Base-by-base conservation (phyloP, 2,113 vertebrate genomes). In the Gasterosteus nipponicus region DNA sequence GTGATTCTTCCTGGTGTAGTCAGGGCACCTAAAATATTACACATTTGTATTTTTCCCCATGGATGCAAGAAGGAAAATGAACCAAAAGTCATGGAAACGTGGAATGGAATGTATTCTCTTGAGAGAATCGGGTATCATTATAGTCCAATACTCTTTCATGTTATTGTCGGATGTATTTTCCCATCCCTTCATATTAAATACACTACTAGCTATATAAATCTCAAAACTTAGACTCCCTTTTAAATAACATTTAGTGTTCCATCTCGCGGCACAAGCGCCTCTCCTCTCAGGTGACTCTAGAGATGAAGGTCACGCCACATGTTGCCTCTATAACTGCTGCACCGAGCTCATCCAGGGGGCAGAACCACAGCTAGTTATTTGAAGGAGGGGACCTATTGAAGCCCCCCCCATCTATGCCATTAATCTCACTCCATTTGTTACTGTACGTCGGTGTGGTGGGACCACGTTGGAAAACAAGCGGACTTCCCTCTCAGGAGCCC, bases 301-400 rank as follows among this genome's bases (percentile, higher is more conserved):
- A 87, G 89, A 86, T 90, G 84, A 94, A 94, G 92, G 91, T 93
- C 89, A 87, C 82, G 70, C 91, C 89, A 87, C 92, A 94, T 89
- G 92, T 89, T 79, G 88, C 82, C 93, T 83, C 82, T 81, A 84
- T 81, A 85, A 86, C 73, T 78, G 82, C 84, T 77, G 86, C 90
- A 78, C 86, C 57, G 83, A 93, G 87, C 92, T 85, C 86, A 77
- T 91, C 87, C 89, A 83, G 92, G 88, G 91, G 92, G 93, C 84
- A 87, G 92, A 89, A 77, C 90, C 80, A 82, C 18, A 31, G 73
- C 89, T 92, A 91, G 94, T 93, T 92, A 93, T 90, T 67, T 88
- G 89, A 91, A 87, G 91, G 93, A 89, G 93, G 91, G 75, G 87
- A 86, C 87, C 85, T 88, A 77, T 78, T 86, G 84, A 85, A 89